Evolutionary conservation across 2,113 vertebrate species (phyloP).

Genomic region (Sorex fumeus): DNA sequence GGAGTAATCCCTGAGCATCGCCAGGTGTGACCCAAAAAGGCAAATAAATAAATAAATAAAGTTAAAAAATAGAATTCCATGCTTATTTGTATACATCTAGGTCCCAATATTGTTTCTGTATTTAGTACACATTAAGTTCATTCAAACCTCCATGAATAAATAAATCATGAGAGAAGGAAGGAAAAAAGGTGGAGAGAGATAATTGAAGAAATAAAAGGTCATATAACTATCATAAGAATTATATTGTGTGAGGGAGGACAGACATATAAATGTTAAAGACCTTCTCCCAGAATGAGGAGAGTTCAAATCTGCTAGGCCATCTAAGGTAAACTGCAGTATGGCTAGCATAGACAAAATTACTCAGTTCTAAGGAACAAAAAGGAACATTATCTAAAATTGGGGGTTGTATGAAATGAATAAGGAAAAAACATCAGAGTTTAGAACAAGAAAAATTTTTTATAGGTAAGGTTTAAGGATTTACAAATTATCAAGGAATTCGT

Average conservation of each 20-base stretch:
- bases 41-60: too few species aligned
- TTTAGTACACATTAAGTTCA: background rate
- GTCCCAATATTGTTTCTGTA: background rate
- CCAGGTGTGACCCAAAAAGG: too few species aligned
- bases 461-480: conserved; percentile 14
- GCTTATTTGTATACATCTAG: background rate
- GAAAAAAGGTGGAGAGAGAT: background rate
- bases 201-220: background rate
- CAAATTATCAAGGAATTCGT: conserved; percentile 56
- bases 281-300: background rate
- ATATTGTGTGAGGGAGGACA: background rate
- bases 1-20: too few species aligned
- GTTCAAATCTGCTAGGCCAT: background rate
- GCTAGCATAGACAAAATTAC: background rate
- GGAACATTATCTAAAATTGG: background rate
- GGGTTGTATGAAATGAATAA: too few species aligned
- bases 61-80: background rate
- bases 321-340: background rate
- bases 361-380: background rate
- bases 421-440: background rate
- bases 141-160: conserved; percentile 12
- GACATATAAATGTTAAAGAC: background rate
- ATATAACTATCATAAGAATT: background rate
- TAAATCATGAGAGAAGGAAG: background rate
- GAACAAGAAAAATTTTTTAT: conserved; percentile 17